Conservation (phyloP, 2,797 vertebrate species). For the Labroides dimidiatus region DNA sequence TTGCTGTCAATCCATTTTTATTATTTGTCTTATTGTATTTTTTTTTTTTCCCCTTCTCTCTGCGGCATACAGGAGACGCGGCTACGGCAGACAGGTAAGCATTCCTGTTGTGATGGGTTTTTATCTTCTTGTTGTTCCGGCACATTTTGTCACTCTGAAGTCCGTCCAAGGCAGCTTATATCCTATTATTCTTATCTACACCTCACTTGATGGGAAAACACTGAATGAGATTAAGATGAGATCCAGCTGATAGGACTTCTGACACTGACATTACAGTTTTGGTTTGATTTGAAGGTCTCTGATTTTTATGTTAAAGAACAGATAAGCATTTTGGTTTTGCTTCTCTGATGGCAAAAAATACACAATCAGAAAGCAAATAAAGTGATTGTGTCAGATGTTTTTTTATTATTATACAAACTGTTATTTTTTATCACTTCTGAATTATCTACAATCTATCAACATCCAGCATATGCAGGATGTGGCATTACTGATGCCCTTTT, state of each 20-base stretch:
- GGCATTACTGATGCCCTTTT: constrained; percentile 12
- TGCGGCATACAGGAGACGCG: constrained; percentile 69
- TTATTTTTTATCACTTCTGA: constrained; percentile 43
- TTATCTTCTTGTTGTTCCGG: constrained; percentile 48
- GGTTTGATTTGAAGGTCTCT: constrained; percentile 39
- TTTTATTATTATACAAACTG: constrained; percentile 30
- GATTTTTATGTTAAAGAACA: constrained; percentile 50
- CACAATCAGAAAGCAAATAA: constrained; percentile 35
- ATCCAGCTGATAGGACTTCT: constrained; percentile 53
- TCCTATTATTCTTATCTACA: constrained; percentile 76
- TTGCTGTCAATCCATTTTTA: constrained; percentile 62
- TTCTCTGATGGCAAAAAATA: constrained; percentile 17
- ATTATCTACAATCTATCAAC: constrained; percentile 28
- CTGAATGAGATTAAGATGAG: constrained; percentile 69
- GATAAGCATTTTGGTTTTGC: constrained; percentile 51
- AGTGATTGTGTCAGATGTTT: constrained; percentile 27
- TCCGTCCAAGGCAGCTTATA: constrained; percentile 54
- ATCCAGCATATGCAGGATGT: constrained; percentile 1
- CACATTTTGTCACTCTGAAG: constrained; percentile 54
- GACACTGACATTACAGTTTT: constrained; percentile 56
- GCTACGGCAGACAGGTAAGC: constrained; percentile 78
- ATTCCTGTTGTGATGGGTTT: constrained; percentile 45
- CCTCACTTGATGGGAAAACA: constrained; percentile 67
- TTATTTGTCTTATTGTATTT: constrained; percentile 67
- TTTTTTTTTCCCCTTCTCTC: constrained; percentile 28